Evolutionary conservation across 2,888 invertebrate species (phyloP).

Genomic region (Cyaniris semiargus): DNA sequence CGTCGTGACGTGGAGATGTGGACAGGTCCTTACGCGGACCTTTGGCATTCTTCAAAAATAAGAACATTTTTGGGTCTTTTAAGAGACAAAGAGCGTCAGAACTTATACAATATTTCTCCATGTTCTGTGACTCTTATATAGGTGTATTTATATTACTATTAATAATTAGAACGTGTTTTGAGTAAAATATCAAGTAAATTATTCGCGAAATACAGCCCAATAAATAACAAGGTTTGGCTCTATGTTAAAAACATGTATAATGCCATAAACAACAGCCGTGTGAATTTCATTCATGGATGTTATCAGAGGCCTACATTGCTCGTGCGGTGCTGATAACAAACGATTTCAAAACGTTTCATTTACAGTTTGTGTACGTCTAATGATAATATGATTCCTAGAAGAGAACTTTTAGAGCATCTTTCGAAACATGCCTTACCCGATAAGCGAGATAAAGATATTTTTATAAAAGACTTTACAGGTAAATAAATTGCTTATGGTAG

Average conservation of each 20-base stretch:
- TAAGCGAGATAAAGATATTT: background rate
- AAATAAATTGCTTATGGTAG: too few species aligned
- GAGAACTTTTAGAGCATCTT: background rate
- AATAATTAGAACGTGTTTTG: background rate
- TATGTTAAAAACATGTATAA: background rate
- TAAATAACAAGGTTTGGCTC: background rate
- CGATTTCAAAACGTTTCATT: constrained; percentile 7
- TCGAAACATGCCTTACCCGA: background rate
- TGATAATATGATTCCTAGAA: background rate
- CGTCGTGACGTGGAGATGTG: too few species aligned
- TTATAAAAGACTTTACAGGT: background rate
- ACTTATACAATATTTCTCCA: too few species aligned
- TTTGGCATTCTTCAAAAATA: too few species aligned
- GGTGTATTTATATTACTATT: background rate
- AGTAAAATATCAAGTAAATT: background rate
- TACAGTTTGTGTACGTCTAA: background rate
- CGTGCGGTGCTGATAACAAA: background rate
- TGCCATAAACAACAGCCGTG: constrained; percentile 7
- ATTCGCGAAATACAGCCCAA: background rate
- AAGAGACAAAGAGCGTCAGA: too few species aligned
- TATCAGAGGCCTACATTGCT: constrained; percentile 14
- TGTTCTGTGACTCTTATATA: too few species aligned
- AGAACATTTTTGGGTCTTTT: too few species aligned
- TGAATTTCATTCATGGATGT: constrained; percentile 8
- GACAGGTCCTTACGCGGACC: too few species aligned